Evolutionary conservation across 2,113 vertebrate genomes (phyloP), one percentile per base, ranked within the genome.

Genomic region (Acanthisitta chloris): DNA sequence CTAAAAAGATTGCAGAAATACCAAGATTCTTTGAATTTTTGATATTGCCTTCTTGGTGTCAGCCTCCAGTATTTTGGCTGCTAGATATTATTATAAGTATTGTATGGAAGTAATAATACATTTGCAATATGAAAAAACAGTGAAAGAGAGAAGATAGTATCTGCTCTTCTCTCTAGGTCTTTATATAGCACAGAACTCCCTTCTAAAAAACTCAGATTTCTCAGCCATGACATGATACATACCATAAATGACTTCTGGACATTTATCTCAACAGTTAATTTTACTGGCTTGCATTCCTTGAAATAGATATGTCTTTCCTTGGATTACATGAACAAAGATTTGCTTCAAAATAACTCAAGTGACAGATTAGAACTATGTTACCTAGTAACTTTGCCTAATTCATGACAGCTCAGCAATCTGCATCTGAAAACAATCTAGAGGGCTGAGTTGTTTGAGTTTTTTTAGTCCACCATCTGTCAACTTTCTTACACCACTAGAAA

Each of bases 221-320:
- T 69, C 36, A 78, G 5, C 13, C n/a, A 24, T 13, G 5, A 43
- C 16, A 67, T 12, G 6, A 28, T 26, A 78, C 0, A 3, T 3
- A 40, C 8, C 10, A 4, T 5, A 67, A 62, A n/a, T n/a, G 14
- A 61, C 12, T 54, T 52, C n/a, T 5, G 65, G 34, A 78, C 14
- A 25, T 36, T 66, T 45, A 94, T 8, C 21, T 17, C 7, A 59
- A 62, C 5, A 48, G 25, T n/a, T 72, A 67, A 20, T 94, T 88
- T 71, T 3, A 4, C 13, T 66, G 49, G 5, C 38, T 88, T 77
- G 21, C 14, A 17, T 33, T 62, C 55, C n/a, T 38, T 81, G 29
- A 81, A 87, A 87, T 14, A 73, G 34, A 45, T 16, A 20, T 31
- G 18, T 57, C 51, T 72, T 62, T 62, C 43, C 79, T 52, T 49